A percentile compares a stretch with the other conserved stretches of the same genome.
Conservation (phyloP, 2,888 invertebrate species). For the Autographa gamma region DNA sequence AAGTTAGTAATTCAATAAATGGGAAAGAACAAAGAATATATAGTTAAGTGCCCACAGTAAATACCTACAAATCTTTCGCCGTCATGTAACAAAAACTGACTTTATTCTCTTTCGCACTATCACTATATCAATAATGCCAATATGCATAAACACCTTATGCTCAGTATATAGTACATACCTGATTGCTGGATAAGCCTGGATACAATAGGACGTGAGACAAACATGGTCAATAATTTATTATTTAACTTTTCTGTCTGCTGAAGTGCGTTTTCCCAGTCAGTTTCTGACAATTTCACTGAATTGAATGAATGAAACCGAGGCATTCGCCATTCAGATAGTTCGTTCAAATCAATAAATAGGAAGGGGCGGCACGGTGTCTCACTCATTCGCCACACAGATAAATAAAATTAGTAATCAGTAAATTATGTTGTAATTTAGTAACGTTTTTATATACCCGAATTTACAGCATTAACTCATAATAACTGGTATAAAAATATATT, state of each 20-base stretch:
- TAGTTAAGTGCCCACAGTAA: too few species aligned
- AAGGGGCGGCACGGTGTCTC: too few species aligned
- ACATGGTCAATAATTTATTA: slow-evolving; percentile 69
- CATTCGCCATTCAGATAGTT: too few species aligned
- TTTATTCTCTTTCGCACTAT: too few species aligned
- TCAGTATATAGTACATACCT: slow-evolving; percentile 64
- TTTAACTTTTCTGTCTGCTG: neutral
- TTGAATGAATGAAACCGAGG: neutral
- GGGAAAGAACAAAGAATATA: too few species aligned
- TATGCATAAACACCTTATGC: neutral
- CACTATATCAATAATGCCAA: neutral
- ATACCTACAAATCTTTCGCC: too few species aligned
- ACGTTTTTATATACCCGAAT: too few species aligned
- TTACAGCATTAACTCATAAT: too few species aligned
- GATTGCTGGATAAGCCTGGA: slow-evolving; percentile 79
- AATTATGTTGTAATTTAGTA: too few species aligned
- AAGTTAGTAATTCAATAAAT: neutral
- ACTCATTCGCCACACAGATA: too few species aligned
- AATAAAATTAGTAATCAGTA: too few species aligned
- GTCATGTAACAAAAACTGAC: neutral
- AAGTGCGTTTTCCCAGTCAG: neutral
- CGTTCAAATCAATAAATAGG: neutral
- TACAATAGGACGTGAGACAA: slow-evolving; percentile 73
- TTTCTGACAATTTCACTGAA: neutral
- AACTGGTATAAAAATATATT: too few species aligned